Conservation (phyloP, 2,797 vertebrate species). For the Masticophis lateralis region DNA sequence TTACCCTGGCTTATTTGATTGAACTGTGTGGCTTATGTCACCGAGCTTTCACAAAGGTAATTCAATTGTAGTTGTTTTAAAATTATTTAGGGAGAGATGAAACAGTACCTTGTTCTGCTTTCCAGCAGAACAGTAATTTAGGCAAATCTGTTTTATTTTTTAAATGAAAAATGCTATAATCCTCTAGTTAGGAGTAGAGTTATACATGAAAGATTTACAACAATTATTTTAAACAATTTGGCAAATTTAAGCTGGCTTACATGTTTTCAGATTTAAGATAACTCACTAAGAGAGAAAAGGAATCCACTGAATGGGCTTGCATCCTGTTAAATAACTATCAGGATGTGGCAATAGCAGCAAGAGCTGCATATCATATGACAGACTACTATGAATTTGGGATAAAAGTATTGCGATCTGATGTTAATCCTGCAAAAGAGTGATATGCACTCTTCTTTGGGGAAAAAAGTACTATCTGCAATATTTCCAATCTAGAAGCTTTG, state of each 20-base stretch:
- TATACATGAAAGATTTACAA: not conserved
- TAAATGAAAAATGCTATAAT: not conserved
- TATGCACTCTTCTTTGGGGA: not conserved
- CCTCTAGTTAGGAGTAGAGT: not conserved
- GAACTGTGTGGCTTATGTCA: conserved; percentile 96
- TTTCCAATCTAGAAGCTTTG: not conserved
- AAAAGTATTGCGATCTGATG: not conserved
- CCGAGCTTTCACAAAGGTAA: conserved; percentile 96
- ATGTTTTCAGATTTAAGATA: not conserved
- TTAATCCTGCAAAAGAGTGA: not conserved
- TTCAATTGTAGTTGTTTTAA: not conserved
- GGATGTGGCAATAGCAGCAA: not conserved
- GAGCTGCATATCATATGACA: not conserved
- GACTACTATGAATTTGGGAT: not conserved
- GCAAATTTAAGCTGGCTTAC: not conserved
- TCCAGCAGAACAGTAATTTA: not conserved
- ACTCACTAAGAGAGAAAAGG: not conserved
- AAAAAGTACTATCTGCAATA: not conserved
- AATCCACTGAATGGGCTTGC: not conserved
- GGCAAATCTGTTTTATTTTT: not conserved
- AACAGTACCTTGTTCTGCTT: not conserved
- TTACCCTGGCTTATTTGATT: conserved; percentile 92
- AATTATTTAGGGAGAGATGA: conserved; percentile 8
- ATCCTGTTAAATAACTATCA: not conserved
- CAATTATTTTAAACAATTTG: not conserved